Evolutionary conservation across 1,140 invertebrate species (phyloP).

Genomic region (Grapholita molesta): DNA sequence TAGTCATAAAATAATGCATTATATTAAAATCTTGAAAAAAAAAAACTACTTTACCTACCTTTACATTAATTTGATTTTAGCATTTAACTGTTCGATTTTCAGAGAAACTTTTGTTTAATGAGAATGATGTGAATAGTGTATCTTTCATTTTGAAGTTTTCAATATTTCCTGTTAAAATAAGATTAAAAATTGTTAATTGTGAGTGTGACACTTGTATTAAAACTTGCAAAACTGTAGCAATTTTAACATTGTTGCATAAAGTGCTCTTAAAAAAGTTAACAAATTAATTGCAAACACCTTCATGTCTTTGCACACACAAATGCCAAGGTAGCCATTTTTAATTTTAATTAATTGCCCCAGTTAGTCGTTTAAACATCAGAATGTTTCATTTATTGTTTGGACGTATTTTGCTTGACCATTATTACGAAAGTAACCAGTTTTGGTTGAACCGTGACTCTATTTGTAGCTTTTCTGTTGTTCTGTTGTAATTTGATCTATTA

Average conservation of each 20-base stretch:
- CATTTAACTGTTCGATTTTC: no score
- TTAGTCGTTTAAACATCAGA: constrained; percentile 9
- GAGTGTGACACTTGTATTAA: no score
- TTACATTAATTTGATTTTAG: no score
- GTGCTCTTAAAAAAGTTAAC: background rate
- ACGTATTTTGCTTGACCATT: constrained; percentile 5
- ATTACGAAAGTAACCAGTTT: constrained; percentile 3
- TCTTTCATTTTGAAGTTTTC: no score
- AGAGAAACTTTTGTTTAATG: no score
- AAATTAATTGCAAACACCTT: constrained; percentile 37
- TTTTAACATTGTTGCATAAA: background rate
- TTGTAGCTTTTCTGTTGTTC: background rate
- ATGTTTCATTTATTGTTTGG: constrained; percentile 14
- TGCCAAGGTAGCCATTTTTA: constrained; percentile 36
- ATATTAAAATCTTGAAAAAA: no score
- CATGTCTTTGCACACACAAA: constrained; percentile 29
- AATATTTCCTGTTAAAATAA: no score
- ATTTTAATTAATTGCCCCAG: constrained; percentile 21
- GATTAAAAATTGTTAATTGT: no score
- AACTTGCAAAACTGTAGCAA: background rate
- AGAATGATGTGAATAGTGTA: no score
- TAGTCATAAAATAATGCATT: background rate
- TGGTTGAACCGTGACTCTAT: background rate
- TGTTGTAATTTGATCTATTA: background rate
- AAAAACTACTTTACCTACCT: no score